Percentiles rank a stretch among this genome's conserved stretches.
These are phyloP conservation scores for Heterotilapia buettikoferi DNA, from an alignment of 2,113 vertebrate genomes.

Conservation along the genomic window DNA sequence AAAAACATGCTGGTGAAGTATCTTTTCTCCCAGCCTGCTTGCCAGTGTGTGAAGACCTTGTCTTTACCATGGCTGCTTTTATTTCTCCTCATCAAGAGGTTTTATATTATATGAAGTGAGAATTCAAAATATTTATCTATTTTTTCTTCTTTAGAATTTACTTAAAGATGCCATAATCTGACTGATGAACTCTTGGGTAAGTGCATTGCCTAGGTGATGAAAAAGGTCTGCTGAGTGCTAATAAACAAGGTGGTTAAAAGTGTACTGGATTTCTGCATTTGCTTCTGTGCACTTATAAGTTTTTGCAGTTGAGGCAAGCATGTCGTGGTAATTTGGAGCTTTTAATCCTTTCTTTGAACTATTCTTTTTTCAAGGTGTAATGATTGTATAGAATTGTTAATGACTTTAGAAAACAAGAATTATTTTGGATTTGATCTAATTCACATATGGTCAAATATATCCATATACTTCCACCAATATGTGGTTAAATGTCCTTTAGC, in stretches of 20 bases:
- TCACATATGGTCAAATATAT: neutral
- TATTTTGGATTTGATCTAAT: neutral
- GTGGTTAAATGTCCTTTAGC: neutral
- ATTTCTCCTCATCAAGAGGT: neutral
- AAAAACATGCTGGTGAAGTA: neutral
- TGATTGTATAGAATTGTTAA: neutral
- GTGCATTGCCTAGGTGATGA: neutral
- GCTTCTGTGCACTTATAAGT: neutral
- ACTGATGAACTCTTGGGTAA: neutral
- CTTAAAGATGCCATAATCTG: neutral
- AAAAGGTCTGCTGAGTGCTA: neutral
- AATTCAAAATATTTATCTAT: neutral
- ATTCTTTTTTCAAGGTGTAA: neutral
- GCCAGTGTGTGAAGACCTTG: neutral
- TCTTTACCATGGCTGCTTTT: neutral
- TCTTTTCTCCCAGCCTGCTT: neutral
- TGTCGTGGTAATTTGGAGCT: neutral
- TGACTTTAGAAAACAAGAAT: neutral
- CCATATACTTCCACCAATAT: neutral
- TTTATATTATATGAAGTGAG: neutral
- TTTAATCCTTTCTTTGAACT: neutral
- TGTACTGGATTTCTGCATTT: neutral
- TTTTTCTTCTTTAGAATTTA: neutral
- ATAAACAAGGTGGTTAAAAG: neutral
- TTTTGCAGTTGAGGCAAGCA: neutral